phyloP scores from a whole-genome alignment of 2,797 vertebrate genomes.

The Poeciliopsis paucimaculata region DNA sequence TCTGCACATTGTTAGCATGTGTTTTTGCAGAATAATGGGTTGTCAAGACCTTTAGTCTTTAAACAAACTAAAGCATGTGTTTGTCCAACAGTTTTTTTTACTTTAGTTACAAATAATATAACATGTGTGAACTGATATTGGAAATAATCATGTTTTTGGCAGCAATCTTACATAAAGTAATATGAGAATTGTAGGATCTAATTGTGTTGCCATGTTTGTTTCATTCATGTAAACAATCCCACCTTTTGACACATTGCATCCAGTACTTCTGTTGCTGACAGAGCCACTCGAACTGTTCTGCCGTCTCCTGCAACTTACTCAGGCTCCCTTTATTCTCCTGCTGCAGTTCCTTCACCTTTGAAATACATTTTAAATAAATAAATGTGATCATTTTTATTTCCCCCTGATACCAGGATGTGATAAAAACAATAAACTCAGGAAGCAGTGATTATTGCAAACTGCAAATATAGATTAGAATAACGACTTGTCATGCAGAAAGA shows the following conservation, averaged over 20 bases:
- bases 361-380: background rate
- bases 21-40: background rate
- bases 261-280: conserved; percentile 82
- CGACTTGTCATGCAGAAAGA: conserved; percentile 29
- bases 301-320: conserved; percentile 76
- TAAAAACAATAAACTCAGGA: conserved; percentile 21
- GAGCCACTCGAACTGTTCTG: conserved; percentile 81
- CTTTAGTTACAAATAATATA: background rate
- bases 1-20: background rate
- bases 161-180: background rate
- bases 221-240: background rate
- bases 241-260: conserved; percentile 81
- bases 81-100: background rate
- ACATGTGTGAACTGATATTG: background rate
- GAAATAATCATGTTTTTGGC: background rate
- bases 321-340: conserved; percentile 73
- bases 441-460: background rate
- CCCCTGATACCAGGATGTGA: conserved; percentile 15
- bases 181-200: background rate
- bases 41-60: background rate
- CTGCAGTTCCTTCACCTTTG: conserved; percentile 69
- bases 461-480: conserved; percentile 14
- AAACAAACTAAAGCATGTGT: background rate
- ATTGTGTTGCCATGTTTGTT: background rate
- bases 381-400: background rate